phyloP scores from a whole-genome alignment of 92 coral and sea anemone species.

The Phymanthus crucifer region DNA sequence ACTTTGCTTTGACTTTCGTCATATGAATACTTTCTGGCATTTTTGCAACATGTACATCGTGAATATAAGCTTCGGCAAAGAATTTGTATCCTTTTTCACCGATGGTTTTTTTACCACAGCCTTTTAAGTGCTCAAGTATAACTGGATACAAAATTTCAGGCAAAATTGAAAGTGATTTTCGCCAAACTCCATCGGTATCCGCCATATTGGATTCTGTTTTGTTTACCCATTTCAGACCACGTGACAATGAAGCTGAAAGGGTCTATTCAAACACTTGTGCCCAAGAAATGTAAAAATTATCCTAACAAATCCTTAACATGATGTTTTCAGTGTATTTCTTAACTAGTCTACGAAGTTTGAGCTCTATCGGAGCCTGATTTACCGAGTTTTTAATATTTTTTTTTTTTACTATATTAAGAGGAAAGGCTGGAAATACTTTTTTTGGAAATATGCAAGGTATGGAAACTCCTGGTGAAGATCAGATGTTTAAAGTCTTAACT shows the following conservation, averaged over 20 bases:
- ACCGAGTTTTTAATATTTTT: too few relatives aligned
- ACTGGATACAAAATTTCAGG: not conserved
- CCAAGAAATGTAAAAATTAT: too few relatives aligned
- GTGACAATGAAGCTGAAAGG: not conserved
- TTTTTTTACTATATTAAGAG: too few relatives aligned
- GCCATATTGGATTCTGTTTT: not conserved
- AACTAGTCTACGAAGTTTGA: too few relatives aligned
- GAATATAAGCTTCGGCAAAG: not conserved
- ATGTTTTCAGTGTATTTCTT: too few relatives aligned
- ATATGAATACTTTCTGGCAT: not conserved
- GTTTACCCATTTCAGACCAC: slow-evolving; percentile 5
- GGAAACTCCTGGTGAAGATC: not conserved
- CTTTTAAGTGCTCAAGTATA: not conserved
- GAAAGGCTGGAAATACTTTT: too few relatives aligned
- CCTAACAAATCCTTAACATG: too few relatives aligned
- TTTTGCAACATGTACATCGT: not conserved
- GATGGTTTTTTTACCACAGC: not conserved
- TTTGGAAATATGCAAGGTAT: not conserved
- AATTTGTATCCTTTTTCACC: not conserved
- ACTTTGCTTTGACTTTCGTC: not conserved
- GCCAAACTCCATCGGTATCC: not conserved
- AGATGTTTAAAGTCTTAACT: not conserved
- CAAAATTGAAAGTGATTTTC: not conserved
- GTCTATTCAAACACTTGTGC: too few relatives aligned
- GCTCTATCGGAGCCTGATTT: too few relatives aligned